Percentiles rank a stretch among this genome's conserved stretches.
These are phyloP conservation scores for Hirtodrosophila alboralis DNA, from an alignment of 2,888 invertebrate genomes.

Conservation along the genomic window DNA sequence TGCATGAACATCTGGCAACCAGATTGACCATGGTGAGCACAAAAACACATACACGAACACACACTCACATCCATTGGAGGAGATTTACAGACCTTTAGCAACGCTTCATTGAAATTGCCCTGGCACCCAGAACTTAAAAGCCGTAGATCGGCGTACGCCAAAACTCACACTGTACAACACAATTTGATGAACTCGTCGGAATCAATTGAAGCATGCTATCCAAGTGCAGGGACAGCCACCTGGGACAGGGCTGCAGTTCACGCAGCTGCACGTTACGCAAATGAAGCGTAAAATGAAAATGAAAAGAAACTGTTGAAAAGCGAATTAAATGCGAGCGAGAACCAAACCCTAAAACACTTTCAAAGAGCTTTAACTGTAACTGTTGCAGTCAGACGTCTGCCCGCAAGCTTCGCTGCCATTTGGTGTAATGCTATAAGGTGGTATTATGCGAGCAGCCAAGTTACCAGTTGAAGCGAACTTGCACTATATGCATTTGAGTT, in stretches of 20 bases:
- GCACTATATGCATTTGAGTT: too few species aligned
- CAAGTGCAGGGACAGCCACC: constrained; percentile 58
- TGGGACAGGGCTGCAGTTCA: constrained; percentile 54
- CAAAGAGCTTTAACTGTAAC: constrained; percentile 61
- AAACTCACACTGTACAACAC: constrained; percentile 47
- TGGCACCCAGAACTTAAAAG: constrained; percentile 6
- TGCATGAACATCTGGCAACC: constrained; percentile 64
- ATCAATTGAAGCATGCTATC: constrained; percentile 55
- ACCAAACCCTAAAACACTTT: constrained; percentile 32
- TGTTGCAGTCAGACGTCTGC: constrained; percentile 40
- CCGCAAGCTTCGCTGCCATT: constrained; percentile 2
- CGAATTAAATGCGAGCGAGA: constrained; percentile 57
- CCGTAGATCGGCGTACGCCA: constrained; percentile 37
- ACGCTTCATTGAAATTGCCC: constrained; percentile 42
- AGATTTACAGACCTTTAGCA: constrained; percentile 40
- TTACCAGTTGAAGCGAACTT: too few species aligned
- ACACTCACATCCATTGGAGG: constrained; percentile 1
- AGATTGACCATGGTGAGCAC: constrained; percentile 49
- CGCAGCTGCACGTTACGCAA: constrained; percentile 69
- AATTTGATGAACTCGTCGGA: constrained; percentile 42
- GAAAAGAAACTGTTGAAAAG: constrained; percentile 68
- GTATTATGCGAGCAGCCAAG: too few species aligned
- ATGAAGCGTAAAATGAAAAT: constrained; percentile 65
- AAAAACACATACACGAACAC: constrained; percentile 4
- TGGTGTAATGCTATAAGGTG: background rate